Percentiles rank a stretch among this genome's conserved stretches.
Conservation (phyloP, 2,113 vertebrate genomes). For the Pelecanoides urinatrix region DNA sequence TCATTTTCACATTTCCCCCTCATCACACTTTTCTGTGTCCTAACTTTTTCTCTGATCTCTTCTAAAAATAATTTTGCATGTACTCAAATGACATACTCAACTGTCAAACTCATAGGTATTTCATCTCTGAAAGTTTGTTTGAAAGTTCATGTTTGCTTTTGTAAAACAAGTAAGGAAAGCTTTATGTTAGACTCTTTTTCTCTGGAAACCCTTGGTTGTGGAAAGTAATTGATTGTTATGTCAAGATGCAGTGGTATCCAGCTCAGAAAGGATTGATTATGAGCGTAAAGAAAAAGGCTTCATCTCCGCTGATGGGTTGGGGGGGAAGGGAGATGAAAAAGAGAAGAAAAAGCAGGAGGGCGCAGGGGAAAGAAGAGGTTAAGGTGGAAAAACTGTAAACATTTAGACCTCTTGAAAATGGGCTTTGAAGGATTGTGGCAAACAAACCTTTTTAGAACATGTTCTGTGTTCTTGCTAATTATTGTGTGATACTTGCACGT, state of each 20-base stretch:
- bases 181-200: background rate
- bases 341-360: background rate
- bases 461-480: background rate
- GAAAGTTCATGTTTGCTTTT: slow-evolving; percentile 40
- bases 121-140: slow-evolving; percentile 19
- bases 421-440: background rate
- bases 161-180: slow-evolving; percentile 38
- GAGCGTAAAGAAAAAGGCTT: slow-evolving; percentile 44
- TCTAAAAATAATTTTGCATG: background rate
- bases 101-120: background rate
- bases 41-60: slow-evolving; percentile 7
- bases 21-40: background rate
- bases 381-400: background rate
- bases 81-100: background rate
- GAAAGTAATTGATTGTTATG: slow-evolving; percentile 61
- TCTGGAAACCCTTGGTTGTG: slow-evolving; percentile 11
- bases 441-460: background rate
- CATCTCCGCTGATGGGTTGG: background rate
- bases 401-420: background rate
- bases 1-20: background rate
- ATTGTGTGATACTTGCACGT: background rate
- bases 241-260: slow-evolving; percentile 52
- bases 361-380: background rate
- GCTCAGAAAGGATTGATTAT: slow-evolving; percentile 50
- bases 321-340: slow-evolving; percentile 22